A percentile compares a stretch with the other conserved stretches of the same genome.
Conservation (phyloP, 1,140 invertebrate genomes). For the Diachasmimorpha longicaudata region DNA sequence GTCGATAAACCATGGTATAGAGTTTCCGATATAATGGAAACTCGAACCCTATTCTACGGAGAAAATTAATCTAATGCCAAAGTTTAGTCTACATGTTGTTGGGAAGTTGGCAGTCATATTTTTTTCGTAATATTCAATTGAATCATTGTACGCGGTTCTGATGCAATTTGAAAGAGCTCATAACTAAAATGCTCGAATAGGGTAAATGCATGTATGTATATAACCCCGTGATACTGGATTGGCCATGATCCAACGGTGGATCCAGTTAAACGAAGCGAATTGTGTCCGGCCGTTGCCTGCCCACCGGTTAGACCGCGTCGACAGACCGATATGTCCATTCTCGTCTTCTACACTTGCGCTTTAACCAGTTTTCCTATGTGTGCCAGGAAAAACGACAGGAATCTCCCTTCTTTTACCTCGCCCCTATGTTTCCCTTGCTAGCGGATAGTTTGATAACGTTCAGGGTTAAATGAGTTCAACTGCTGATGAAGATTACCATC, state of each 20-base stretch:
- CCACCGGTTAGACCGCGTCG: slow-evolving; percentile 21
- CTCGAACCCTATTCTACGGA: too few species aligned
- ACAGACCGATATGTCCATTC: slow-evolving; percentile 29
- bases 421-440: too few species aligned
- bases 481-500: too few species aligned
- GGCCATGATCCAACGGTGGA: slow-evolving; percentile 43
- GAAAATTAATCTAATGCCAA: too few species aligned
- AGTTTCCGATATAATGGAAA: too few species aligned
- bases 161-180: slow-evolving; percentile 47
- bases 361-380: background rate
- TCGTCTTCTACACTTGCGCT: slow-evolving; percentile 4
- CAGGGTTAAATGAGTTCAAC: too few species aligned
- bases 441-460: too few species aligned
- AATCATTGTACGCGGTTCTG: slow-evolving; percentile 38
- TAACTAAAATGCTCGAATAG: slow-evolving; percentile 45
- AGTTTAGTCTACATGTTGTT: too few species aligned
- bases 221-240: slow-evolving; percentile 44
- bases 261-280: slow-evolving; percentile 52
- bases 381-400: too few species aligned
- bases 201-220: slow-evolving; percentile 27
- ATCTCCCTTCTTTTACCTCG: too few species aligned
- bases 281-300: slow-evolving; percentile 36
- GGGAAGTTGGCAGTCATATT: background rate
- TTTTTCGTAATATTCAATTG: slow-evolving; percentile 7
- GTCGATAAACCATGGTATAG: too few species aligned